Evolutionary conservation across 2,113 vertebrate species (phyloP).

Genomic region (Ceyx melanurus): DNA sequence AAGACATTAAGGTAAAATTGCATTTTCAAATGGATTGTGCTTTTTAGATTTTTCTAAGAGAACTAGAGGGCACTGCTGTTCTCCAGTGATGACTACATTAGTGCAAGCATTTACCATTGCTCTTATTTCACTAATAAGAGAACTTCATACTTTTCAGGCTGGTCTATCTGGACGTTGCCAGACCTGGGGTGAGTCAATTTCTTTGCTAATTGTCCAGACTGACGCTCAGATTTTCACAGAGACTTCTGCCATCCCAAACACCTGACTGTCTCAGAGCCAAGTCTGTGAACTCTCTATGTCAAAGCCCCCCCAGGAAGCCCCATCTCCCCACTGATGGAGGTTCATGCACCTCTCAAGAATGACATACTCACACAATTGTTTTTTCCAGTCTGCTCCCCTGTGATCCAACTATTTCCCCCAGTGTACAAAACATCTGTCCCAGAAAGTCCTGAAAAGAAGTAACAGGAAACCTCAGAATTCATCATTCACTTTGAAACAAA

Average conservation of each 20-base stretch:
- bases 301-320: background rate
- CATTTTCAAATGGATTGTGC: background rate
- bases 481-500: background rate
- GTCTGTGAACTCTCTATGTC: background rate
- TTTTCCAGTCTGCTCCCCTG: constrained; percentile 92
- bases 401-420: constrained; percentile 96
- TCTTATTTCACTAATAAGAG: background rate
- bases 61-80: background rate
- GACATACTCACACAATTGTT: constrained; percentile 87
- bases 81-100: background rate
- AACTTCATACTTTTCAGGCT: background rate
- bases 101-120: background rate
- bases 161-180: background rate
- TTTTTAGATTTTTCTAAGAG: background rate
- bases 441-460: constrained; percentile 88
- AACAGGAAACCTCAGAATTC: constrained; percentile 13
- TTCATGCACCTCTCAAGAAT: background rate
- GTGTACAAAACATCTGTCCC: constrained; percentile 91
- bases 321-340: background rate
- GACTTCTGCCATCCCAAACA: background rate
- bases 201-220: background rate
- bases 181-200: background rate
- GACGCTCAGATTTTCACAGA: background rate
- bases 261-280: background rate
- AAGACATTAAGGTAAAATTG: background rate